phyloP scores from a whole-genome alignment of 2,113 vertebrate genomes.

The Cricetomys ansorgei region DNA sequence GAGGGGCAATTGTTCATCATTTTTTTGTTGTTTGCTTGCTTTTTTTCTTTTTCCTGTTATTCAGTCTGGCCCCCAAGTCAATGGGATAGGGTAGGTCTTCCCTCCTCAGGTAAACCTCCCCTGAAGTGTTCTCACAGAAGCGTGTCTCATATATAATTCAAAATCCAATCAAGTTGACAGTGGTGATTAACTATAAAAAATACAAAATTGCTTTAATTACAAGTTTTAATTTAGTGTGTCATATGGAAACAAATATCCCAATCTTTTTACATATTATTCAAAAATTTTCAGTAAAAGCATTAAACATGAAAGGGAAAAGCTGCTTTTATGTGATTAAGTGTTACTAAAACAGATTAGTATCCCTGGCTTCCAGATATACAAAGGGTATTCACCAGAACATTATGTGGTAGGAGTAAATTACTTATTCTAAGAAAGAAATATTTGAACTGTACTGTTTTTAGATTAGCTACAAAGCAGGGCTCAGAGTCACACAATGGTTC shows the following conservation, averaged over 20 bases:
- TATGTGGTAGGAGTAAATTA: neutral
- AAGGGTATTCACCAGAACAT: conserved; percentile 3
- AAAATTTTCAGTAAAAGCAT: conserved; percentile 2
- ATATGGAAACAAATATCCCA: neutral
- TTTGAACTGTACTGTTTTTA: neutral
- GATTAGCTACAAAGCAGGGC: neutral
- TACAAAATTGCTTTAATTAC: neutral
- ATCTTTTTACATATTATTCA: neutral
- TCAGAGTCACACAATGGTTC: neutral
- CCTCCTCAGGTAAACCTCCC: too few relatives aligned
- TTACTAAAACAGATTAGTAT: neutral
- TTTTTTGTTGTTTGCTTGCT: neutral
- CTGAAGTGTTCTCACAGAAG: too few relatives aligned
- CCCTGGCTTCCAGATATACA: neutral
- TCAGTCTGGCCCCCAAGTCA: neutral
- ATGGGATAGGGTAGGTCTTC: neutral
- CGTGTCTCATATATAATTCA: neutral
- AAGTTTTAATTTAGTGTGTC: neutral
- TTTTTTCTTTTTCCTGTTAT: neutral
- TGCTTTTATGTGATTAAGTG: neutral
- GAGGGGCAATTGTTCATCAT: neutral
- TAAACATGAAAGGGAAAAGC: neutral
- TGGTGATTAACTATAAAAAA: neutral
- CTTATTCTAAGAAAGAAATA: conserved; percentile 32
- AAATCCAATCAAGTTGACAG: neutral